These are phyloP conservation scores for Actinernus sp. DNA, from an alignment of 92 coral and sea anemone genomes.

Conservation along the genomic window DNA sequence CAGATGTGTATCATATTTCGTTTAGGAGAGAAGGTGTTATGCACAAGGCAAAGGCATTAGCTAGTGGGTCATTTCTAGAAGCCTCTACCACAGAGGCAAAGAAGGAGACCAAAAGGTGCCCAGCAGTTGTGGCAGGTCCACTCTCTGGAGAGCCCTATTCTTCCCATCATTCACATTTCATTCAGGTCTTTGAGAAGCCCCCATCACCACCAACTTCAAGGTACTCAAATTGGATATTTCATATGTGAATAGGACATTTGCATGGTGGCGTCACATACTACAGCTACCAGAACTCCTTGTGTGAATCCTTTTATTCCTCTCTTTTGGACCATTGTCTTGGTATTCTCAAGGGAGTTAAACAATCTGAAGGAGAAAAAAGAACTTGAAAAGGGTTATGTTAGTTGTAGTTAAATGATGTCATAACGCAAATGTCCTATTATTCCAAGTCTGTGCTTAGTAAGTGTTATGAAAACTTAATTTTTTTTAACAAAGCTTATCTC, in stretches of 20 bases:
- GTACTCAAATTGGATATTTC: conserved; percentile 20
- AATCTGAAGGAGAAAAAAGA: too few species aligned
- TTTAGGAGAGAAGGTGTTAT: conserved; percentile 99
- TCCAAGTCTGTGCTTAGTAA: too few species aligned
- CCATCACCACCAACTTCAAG: conserved; percentile 65
- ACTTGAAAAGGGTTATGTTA: too few species aligned
- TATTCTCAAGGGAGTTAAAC: too few species aligned
- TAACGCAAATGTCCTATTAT: too few species aligned
- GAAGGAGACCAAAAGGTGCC: conserved; percentile 32
- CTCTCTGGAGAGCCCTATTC: conserved; percentile 36
- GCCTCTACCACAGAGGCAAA: conserved; percentile 24
- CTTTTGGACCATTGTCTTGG: too few species aligned
- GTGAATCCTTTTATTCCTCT: too few species aligned
- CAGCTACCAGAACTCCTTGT: too few species aligned
- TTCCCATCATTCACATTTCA: conserved; percentile 26
- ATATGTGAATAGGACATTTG: background rate
- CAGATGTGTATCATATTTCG: conserved; percentile 92
- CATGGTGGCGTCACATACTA: too few species aligned
- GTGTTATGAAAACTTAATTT: too few species aligned
- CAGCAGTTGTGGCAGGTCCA: conserved; percentile 37
- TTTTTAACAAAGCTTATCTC: too few species aligned
- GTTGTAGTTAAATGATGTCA: too few species aligned
- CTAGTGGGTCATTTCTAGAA: conserved; percentile 61
- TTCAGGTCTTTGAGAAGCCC: conserved; percentile 50
- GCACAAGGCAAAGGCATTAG: conserved; percentile 96